These are phyloP conservation scores for Paratrypauchen microcephalus DNA, from an alignment of 2,797 vertebrate genomes.

Conservation along the genomic window DNA sequence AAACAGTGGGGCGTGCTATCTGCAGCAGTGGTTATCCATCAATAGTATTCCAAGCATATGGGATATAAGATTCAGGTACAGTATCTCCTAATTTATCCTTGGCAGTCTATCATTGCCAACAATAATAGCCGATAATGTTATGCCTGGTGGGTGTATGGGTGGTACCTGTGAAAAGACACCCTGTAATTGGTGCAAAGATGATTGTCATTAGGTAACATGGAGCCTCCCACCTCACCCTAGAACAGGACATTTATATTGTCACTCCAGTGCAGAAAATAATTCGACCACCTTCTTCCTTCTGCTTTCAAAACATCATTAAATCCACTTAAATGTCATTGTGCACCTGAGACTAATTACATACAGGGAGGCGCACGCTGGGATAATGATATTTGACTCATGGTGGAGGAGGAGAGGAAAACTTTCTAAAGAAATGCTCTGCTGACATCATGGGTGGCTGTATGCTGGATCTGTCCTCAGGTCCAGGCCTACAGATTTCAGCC, in stretches of 20 bases:
- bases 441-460: constrained; percentile 19
- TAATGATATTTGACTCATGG: constrained; percentile 59
- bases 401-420: constrained; percentile 39
- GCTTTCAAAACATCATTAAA: constrained; percentile 55
- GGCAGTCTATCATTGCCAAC: neutral
- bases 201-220: constrained; percentile 22
- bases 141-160: neutral
- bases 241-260: constrained; percentile 41
- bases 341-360: constrained; percentile 59
- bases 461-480: constrained; percentile 6
- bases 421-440: constrained; percentile 24
- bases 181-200: constrained; percentile 9
- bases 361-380: constrained; percentile 43
- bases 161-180: constrained; percentile 7
- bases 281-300: constrained; percentile 29
- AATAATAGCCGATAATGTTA: neutral
- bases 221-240: constrained; percentile 35
- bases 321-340: constrained; percentile 49
- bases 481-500: too few relatives aligned
- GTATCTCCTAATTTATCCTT: neutral
- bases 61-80: neutral
- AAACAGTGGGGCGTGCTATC: neutral
- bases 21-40: neutral
- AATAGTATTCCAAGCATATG: too few relatives aligned
- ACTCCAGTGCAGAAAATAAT: constrained; percentile 28